phyloP scores from a whole-genome alignment of 1,140 invertebrate genomes.

The Trialeurodes vaporariorum region DNA sequence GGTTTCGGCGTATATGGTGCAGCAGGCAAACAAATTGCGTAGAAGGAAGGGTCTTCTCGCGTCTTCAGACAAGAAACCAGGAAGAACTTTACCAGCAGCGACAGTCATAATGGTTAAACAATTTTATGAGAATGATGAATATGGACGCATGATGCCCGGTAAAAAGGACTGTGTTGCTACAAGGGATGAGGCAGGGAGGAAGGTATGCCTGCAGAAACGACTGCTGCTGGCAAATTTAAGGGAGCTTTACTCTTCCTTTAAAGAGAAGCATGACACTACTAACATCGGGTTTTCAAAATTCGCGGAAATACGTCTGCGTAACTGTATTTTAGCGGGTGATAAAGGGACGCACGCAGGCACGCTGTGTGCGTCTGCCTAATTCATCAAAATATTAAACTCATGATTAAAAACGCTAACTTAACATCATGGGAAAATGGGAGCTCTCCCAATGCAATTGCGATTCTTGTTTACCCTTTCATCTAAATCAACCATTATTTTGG shows the following conservation, averaged over 20 bases:
- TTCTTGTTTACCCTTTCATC: no score
- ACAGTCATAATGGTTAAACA: not conserved
- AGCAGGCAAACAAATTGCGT: no score
- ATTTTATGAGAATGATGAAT: not conserved
- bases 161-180: not conserved
- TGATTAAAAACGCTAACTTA: no score
- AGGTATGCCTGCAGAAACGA: not conserved
- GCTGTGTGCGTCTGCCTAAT: no score
- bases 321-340: not conserved
- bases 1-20: not conserved
- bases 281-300: not conserved
- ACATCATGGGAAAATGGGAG: no score
- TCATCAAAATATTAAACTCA: no score
- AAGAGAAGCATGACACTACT: not conserved
- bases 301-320: not conserved
- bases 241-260: not conserved
- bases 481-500: no score
- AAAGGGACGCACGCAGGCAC: not conserved
- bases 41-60: not conserved
- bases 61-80: not conserved
- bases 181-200: not conserved
- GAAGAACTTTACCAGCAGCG: not conserved
- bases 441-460: no score
- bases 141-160: not conserved
- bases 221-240: not conserved